A percentile compares a stretch with the other conserved stretches of the same genome.
phyloP scores from a whole-genome alignment of 2,113 vertebrate genomes.

The Heterotis niloticus region DNA sequence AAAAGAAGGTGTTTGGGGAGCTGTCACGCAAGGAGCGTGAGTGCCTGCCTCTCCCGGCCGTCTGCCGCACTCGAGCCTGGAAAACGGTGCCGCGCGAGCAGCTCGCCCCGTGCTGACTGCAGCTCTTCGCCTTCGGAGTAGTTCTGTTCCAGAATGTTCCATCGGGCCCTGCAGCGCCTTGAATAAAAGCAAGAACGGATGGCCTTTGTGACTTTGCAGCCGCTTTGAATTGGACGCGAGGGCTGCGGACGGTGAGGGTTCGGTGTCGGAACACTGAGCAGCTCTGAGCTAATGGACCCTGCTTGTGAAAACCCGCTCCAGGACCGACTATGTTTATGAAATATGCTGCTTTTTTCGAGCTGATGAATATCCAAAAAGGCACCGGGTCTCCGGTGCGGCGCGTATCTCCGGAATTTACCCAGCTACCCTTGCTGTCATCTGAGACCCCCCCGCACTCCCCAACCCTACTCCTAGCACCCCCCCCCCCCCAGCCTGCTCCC shows the following conservation, averaged over 20 bases:
- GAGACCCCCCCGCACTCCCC: too few relatives aligned
- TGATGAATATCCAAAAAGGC: slow-evolving; percentile 15
- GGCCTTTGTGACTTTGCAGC: background rate
- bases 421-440: background rate
- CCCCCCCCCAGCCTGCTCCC: slow-evolving; percentile 26
- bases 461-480: background rate
- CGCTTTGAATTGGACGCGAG: background rate
- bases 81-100: too few relatives aligned
- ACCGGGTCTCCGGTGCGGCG: background rate
- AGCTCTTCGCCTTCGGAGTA: background rate
- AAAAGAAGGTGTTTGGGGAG: slow-evolving; percentile 46
- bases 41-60: background rate
- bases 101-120: too few relatives aligned
- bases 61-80: too few relatives aligned
- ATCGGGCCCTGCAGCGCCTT: background rate
- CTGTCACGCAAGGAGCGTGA: slow-evolving; percentile 45
- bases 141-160: background rate
- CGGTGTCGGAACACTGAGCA: background rate
- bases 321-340: background rate
- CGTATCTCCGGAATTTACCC: slow-evolving; percentile 13
- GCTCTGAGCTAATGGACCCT: background rate
- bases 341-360: background rate
- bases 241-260: background rate
- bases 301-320: background rate
- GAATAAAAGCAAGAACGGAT: background rate